Evolutionary conservation across 1,140 invertebrate species (phyloP), one percentile per base, ranked within the genome.

Genomic region (Frieseomelitta varia): DNA sequence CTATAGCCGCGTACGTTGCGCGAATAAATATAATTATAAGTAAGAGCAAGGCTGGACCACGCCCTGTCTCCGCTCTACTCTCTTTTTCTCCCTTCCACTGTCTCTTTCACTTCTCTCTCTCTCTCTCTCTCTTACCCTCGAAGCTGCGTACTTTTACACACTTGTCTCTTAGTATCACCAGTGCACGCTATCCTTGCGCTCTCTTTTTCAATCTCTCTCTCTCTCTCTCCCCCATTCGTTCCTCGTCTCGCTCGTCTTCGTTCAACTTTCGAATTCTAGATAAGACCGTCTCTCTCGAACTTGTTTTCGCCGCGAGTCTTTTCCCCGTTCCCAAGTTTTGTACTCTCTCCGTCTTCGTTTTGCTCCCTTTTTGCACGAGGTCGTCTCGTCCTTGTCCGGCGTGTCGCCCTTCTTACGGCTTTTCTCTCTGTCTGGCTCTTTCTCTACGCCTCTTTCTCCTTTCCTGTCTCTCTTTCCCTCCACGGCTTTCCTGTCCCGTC

Each of bases 11-110:
- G 88, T 89, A 91, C 88, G 90, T 81, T 86, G 90, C 86, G 88
- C 90, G 93, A 92, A 94, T 94, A 93, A 94, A 93, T 93, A 92
- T 94, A 93, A 94, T 94, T 93, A 93, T 91, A 94, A 94, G 92
- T 93, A 92, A 91, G 93, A 92, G 92, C 93, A 93, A 93, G 92
- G 93, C 93, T 94, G 94, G 92, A 93, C 94, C 94, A 94, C 94
- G 94, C 93, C 94, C 94, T 94, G 94, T 94, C 92, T 94, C 93
- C 92, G 91, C 85, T 92, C 88, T 90, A 76, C 88, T 92, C 90
- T 92, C 90, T 90, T 84, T 92, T 89, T 91, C 89, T 90, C 91
- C 85, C 83, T 71, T 82, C 85, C 14, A 30, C 58, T 67, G 55
- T 71, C 78, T 78, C 39, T 11, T 47, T 47, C 39, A 47, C 39